phyloP scores from a whole-genome alignment of 1,140 invertebrate species.

The Chironomus tepperi region DNA sequence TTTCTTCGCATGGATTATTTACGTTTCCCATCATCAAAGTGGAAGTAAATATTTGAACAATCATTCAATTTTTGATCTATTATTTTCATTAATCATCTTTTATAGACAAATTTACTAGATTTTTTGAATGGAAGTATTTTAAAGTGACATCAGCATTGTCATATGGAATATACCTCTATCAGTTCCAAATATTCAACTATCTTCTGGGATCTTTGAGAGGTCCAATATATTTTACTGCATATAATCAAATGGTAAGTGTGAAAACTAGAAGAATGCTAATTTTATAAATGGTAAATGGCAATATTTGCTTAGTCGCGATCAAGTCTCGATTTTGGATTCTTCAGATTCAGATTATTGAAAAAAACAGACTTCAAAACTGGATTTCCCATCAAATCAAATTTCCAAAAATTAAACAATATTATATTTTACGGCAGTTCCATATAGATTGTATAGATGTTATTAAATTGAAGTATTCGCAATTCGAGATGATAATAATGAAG shows the following conservation, averaged over 20 bases:
- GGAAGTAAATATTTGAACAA: not conserved
- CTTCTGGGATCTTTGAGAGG: not conserved
- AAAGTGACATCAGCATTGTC: not conserved
- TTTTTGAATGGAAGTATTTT: not conserved
- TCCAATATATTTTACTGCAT: not conserved
- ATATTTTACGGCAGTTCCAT: no score
- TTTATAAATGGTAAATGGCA: no score
- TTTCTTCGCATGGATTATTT: not conserved
- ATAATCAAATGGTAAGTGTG: not conserved
- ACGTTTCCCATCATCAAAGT: not conserved
- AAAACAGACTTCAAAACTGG: no score
- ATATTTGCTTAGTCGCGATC: no score
- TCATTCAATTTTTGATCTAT: not conserved
- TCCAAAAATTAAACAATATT: no score
- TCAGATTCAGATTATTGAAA: no score
- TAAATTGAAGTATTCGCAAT: no score
- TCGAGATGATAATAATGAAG: not conserved
- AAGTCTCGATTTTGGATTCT: no score
- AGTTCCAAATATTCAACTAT: not conserved
- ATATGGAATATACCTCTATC: not conserved
- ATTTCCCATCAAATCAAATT: no score
- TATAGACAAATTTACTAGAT: not conserved
- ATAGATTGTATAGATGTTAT: no score
- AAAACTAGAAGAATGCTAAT: no score
- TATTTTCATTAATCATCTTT: constrained; percentile 19